Conservation (phyloP, 2,888 invertebrate genomes). For the Stenotaenia linearis region DNA sequence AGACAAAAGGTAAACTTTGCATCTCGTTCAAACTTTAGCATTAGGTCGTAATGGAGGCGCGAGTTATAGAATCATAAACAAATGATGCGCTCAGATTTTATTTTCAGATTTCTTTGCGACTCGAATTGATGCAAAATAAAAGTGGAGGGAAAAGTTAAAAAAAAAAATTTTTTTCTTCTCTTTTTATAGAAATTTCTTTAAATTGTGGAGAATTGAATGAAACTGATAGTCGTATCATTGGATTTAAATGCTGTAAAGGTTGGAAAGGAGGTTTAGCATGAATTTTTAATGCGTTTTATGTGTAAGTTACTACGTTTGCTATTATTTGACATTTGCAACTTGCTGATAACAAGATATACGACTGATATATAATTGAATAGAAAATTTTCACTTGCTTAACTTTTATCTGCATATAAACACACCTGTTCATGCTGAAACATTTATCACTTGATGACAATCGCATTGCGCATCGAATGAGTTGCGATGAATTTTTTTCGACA, state of each 20-base stretch:
- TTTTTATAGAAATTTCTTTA: background rate
- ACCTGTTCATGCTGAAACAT: no score
- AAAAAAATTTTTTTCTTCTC: background rate
- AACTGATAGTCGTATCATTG: background rate
- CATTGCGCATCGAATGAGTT: no score
- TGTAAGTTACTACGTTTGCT: background rate
- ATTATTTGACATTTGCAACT: background rate
- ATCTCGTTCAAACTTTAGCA: conserved; percentile 23
- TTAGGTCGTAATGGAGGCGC: background rate
- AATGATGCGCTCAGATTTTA: background rate
- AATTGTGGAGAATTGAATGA: background rate
- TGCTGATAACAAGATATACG: background rate
- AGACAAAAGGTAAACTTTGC: conserved; percentile 17
- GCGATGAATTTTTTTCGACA: no score
- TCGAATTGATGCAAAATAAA: background rate
- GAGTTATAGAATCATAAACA: conserved; percentile 12
- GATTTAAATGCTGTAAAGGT: background rate
- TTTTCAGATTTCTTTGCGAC: background rate
- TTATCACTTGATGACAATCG: no score
- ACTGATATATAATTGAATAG: no score
- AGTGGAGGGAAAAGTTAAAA: no score
- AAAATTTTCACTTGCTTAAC: no score
- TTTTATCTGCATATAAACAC: no score
- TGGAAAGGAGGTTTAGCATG: background rate
- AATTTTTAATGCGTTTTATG: background rate